phyloP scores from a whole-genome alignment of 64 coral and sea anemone species.

The Stichodactyla mertensii region DNA sequence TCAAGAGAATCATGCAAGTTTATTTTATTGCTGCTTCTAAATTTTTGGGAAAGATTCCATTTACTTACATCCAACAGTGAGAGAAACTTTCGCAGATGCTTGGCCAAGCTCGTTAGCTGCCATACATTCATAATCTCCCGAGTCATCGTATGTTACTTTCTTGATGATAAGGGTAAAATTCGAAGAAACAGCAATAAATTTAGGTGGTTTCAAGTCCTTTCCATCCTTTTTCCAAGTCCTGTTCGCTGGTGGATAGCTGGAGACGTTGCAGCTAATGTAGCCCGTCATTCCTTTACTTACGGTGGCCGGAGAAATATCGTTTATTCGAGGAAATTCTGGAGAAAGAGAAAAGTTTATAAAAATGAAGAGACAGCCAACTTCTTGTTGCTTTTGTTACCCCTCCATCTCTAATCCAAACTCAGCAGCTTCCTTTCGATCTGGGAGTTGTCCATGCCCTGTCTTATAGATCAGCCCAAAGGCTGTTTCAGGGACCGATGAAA shows the following conservation, averaged over 20 bases:
- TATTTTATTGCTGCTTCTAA: not conserved
- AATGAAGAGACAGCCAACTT: not conserved
- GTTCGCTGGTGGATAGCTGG: conserved; percentile 66
- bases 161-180: conserved; percentile 10
- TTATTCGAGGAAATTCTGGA: conserved; percentile 58
- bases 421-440: too few relatives aligned
- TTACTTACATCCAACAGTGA: conserved; percentile 48
- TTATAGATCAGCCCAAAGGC: too few relatives aligned
- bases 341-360: not conserved
- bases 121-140: conserved; percentile 38
- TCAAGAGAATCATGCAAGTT: not conserved
- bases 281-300: conserved; percentile 18
- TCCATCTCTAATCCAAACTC: not conserved
- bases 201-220: not conserved
- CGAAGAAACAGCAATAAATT: not conserved
- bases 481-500: not conserved
- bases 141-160: conserved; percentile 2
- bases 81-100: conserved; percentile 16
- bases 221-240: conserved; percentile 75
- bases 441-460: too few relatives aligned
- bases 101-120: conserved; percentile 27
- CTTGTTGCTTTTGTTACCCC: not conserved
- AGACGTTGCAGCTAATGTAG: conserved; percentile 34
- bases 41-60: too few relatives aligned
- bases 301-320: conserved; percentile 8